phyloP scores from a whole-genome alignment of 1,140 invertebrate species.

The Dryas iulia region DNA sequence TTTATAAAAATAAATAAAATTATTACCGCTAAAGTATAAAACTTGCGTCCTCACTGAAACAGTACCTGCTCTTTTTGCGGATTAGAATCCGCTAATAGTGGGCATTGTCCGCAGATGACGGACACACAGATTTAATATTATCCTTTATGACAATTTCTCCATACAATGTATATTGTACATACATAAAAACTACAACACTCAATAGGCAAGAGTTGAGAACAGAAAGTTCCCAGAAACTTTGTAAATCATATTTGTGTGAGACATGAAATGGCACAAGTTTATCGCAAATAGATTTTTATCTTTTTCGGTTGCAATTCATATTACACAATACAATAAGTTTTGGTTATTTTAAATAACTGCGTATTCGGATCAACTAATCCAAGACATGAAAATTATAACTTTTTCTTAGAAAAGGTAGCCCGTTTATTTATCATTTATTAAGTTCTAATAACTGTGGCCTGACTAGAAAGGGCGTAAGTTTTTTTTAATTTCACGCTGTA shows the following conservation, averaged over 20 bases:
- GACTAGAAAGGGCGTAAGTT: too few species aligned
- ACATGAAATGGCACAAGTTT: slow-evolving; percentile 22
- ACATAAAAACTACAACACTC: slow-evolving; percentile 18
- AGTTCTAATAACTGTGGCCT: too few species aligned
- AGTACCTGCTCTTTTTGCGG: slow-evolving; percentile 67
- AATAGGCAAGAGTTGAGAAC: slow-evolving; percentile 35
- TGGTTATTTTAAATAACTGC: slow-evolving; percentile 29
- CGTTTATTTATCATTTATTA: not conserved
- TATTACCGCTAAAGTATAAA: not conserved
- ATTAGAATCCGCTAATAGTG: slow-evolving; percentile 71
- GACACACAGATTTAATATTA: slow-evolving; percentile 50
- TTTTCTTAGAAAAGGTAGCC: not conserved
- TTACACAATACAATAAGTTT: slow-evolving; percentile 24
- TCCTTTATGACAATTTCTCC: slow-evolving; percentile 31
- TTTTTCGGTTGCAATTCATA: slow-evolving; percentile 15
- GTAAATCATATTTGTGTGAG: slow-evolving; percentile 35
- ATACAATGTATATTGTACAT: slow-evolving; percentile 24
- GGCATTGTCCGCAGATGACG: slow-evolving; percentile 70
- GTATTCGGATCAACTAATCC: slow-evolving; percentile 21
- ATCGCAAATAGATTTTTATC: slow-evolving; percentile 19
- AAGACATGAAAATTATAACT: not conserved
- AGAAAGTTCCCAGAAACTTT: slow-evolving; percentile 30
- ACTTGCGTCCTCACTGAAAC: slow-evolving; percentile 1
- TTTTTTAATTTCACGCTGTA: too few species aligned
- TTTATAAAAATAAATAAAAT: too few species aligned